phyloP scores from a whole-genome alignment of 2,888 invertebrate species.

The Oligia strigilis region DNA sequence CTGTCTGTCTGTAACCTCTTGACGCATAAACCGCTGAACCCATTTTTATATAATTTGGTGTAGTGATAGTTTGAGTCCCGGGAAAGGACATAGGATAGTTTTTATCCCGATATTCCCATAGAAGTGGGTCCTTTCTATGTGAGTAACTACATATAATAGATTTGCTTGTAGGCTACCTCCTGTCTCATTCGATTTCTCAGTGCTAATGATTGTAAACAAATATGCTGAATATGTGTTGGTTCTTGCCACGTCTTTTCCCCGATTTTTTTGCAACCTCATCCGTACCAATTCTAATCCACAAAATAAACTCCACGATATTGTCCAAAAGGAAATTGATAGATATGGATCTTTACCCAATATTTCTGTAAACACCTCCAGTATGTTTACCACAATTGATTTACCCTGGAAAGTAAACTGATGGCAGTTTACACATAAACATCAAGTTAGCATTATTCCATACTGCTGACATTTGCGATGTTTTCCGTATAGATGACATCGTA shows the following conservation, averaged over 20 bases:
- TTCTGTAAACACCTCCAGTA: conserved; percentile 9
- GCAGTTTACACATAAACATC: conserved; percentile 49
- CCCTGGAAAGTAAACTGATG: conserved; percentile 30
- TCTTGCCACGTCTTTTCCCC: neutral
- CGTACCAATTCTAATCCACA: neutral
- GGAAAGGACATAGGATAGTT: no score
- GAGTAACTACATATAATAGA: neutral
- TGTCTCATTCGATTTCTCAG: neutral
- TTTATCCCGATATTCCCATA: no score
- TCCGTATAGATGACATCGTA: conserved; percentile 27
- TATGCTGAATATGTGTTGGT: neutral
- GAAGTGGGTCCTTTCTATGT: neutral
- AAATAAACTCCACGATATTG: conserved; percentile 11
- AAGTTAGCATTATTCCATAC: conserved; percentile 47
- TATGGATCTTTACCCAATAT: conserved; percentile 30
- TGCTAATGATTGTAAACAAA: neutral
- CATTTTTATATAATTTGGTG: no score
- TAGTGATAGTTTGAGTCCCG: no score
- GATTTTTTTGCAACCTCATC: neutral
- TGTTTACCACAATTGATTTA: conserved; percentile 51
- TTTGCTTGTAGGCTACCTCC: neutral
- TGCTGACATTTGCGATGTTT: conserved; percentile 54
- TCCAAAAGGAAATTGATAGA: conserved; percentile 9
- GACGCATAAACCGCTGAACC: no score
- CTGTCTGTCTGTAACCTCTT: no score